phyloP scores from a whole-genome alignment of 2,888 invertebrate genomes.

The Andrena flavipes region DNA sequence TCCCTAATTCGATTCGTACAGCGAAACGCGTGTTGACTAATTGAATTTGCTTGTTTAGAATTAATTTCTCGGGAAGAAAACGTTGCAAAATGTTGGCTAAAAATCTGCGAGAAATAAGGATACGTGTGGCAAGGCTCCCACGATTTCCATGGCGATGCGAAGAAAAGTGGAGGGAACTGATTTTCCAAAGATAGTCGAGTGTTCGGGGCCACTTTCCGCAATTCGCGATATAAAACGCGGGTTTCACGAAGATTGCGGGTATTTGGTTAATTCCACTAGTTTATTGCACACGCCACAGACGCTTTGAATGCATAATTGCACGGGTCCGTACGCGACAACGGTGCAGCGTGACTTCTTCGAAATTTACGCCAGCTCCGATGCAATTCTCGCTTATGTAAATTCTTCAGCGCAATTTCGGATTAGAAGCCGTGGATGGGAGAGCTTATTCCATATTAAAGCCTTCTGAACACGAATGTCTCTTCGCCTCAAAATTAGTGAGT shows the following conservation, averaged over 20 bases:
- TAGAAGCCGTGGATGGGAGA: not conserved
- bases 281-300: constrained; percentile 13
- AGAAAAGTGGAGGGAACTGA: not conserved
- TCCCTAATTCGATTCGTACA: not conserved
- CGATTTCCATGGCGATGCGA: not conserved
- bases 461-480: not conserved
- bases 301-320: constrained; percentile 34
- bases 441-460: constrained; percentile 2
- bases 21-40: not conserved
- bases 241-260: constrained; percentile 12
- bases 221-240: constrained; percentile 15
- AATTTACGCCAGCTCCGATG: constrained; percentile 26
- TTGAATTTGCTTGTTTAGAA: constrained; percentile 11
- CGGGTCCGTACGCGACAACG: constrained; percentile 3
- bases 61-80: constrained; percentile 16
- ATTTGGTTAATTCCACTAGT: constrained; percentile 29
- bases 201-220: not conserved
- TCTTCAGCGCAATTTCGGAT: constrained; percentile 21
- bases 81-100: not conserved
- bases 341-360: constrained; percentile 3
- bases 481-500: not conserved
- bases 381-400: constrained; percentile 45
- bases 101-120: constrained; percentile 9
- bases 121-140: not conserved
- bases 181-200: constrained; percentile 25